Evolutionary conservation across 2,113 vertebrate species (phyloP), one percentile per base, ranked within the genome.

Genomic region (Sylvicapra grimmia): DNA sequence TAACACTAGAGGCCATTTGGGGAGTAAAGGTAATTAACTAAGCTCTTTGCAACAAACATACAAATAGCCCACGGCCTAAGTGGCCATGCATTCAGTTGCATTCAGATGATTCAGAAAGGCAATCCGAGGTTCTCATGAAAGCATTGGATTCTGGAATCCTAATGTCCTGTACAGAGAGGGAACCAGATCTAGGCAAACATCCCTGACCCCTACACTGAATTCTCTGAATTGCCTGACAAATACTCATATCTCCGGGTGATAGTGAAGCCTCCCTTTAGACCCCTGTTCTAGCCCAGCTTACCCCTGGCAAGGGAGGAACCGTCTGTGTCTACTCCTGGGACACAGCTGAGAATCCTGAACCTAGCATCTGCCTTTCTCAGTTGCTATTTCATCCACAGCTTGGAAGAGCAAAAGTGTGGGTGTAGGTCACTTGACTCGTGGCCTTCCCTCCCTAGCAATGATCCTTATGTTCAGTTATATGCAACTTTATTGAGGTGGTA

Each of bases 341-440:
- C 44, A n/a, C 15, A 27, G 56, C 27, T 27, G 40, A 44, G 77
- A 53, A 14, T 5, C 27, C 31, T 5, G 7, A 93, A 21, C 27
- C 49, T n/a, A 63, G 19, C 93, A 77, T 18, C 80, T 58, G 75
- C 23, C 33, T 82, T 68, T 90, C 86, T 79, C 44, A 15, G 16
- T 53, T 33, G 79, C 65, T 47, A 2, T 93, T 90, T 75, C 88
- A 86, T 56, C 36, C 18, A 15, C 10, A 21, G 40, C 47, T 56
- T 29, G 6, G 11, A 80, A 54, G 2, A 77, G 79, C 15, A 18
- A 40, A 72, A 79, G 44, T 2, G 5, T 65, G 36, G 33, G 29
- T 33, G 12, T 0, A 0, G 79, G 40, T n/a, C 47, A 11, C 29
- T 1, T 10, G 33, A 53, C 19, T 31, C 2, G 0, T 2, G 18